phyloP scores from a whole-genome alignment of 2,113 vertebrate species.

The Cercopithecus mona region DNA sequence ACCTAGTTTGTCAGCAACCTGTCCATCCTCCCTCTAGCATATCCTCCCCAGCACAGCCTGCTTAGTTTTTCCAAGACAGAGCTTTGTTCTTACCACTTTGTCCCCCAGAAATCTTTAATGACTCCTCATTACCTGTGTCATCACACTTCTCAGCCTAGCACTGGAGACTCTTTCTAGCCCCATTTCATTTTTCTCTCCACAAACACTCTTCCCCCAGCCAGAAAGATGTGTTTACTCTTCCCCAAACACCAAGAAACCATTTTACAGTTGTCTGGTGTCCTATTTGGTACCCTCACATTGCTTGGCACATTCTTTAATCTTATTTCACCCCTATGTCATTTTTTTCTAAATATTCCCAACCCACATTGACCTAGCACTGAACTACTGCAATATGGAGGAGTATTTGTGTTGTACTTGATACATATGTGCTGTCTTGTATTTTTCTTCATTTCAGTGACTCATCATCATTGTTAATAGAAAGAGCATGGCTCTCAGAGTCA shows the following conservation, averaged over 20 bases:
- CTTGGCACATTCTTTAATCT: background rate
- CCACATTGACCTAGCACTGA: background rate
- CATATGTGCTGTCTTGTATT: background rate
- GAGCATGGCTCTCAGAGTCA: background rate
- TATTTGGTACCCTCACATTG: background rate
- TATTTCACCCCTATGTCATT: background rate
- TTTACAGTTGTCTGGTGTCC: background rate
- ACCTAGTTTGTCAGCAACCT: background rate
- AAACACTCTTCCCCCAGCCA: background rate
- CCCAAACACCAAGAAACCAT: background rate
- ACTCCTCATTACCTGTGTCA: background rate
- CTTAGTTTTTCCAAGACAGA: background rate
- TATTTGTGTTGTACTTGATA: background rate
- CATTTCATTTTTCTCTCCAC: background rate
- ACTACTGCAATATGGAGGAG: background rate
- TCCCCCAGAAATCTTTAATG: background rate
- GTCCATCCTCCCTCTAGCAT: no score
- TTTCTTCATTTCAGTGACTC: constrained; percentile 6
- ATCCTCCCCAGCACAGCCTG: background rate
- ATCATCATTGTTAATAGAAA: background rate
- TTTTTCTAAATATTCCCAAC: background rate
- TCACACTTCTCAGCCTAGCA: background rate
- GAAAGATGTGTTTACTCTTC: background rate
- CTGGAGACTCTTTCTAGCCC: background rate
- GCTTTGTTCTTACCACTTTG: background rate